Percentiles rank a stretch among this genome's conserved stretches.
Conservation (phyloP, 2,888 invertebrate species). For the Ormyrus pomaceus region DNA sequence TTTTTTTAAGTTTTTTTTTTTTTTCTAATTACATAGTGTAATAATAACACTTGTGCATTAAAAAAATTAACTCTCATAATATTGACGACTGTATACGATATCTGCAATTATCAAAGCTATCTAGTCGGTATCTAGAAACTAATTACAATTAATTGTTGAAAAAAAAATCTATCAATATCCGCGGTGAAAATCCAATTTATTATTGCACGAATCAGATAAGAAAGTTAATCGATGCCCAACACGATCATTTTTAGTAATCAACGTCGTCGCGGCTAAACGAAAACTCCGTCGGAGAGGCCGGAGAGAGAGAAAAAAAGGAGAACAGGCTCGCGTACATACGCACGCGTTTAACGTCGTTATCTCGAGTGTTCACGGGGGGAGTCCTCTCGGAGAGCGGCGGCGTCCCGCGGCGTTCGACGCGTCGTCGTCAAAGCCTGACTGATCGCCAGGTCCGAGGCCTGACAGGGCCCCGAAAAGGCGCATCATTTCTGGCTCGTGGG, state of each 20-base stretch:
- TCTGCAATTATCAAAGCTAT: too few relatives aligned
- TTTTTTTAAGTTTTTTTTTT: too few relatives aligned
- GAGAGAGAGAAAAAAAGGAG: constrained; percentile 28
- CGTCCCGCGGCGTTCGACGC: constrained; percentile 65
- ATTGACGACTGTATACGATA: too few relatives aligned
- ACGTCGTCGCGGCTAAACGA: constrained; percentile 9
- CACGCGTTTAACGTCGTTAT: constrained; percentile 24
- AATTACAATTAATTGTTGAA: not conserved
- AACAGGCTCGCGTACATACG: not conserved
- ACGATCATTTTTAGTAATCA: constrained; percentile 44
- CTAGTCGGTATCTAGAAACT: too few relatives aligned
- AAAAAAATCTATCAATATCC: not conserved
- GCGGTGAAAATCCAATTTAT: constrained; percentile 38
- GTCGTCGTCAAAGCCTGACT: constrained; percentile 63
- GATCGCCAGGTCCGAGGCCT: constrained; percentile 62
- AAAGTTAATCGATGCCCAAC: constrained; percentile 36
- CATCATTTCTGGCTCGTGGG: constrained; percentile 65
- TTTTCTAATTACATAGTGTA: too few relatives aligned
- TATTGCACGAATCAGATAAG: constrained; percentile 43
- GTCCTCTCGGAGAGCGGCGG: constrained; percentile 48
- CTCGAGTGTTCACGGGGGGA: constrained; percentile 56
- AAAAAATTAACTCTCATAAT: too few relatives aligned
- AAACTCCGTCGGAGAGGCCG: not conserved
- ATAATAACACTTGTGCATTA: too few relatives aligned
- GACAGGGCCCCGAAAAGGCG: constrained; percentile 61